These are phyloP conservation scores for Ectemnius cavifrons DNA, from an alignment of 2,888 invertebrate species.

Conservation along the genomic window DNA sequence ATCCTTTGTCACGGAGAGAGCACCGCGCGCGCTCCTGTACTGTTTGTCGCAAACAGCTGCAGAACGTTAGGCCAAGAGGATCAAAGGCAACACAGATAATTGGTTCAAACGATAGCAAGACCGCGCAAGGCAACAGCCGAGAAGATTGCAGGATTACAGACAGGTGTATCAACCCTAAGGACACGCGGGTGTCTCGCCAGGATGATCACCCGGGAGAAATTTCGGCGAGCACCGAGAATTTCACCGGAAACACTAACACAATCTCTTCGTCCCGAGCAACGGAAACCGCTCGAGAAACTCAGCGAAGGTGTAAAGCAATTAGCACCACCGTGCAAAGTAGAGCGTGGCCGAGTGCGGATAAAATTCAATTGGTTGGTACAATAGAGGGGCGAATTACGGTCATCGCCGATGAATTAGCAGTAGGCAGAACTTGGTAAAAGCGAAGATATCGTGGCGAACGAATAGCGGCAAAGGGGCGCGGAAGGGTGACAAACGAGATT, in stretches of 20 bases:
- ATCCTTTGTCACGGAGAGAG: slow-evolving; percentile 51
- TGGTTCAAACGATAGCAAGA: slow-evolving; percentile 53
- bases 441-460: slow-evolving; percentile 1
- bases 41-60: slow-evolving; percentile 53
- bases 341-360: background rate
- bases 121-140: slow-evolving; percentile 45
- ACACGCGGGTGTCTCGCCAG: slow-evolving; percentile 33
- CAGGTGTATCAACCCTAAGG: slow-evolving; percentile 35
- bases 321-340: slow-evolving; percentile 15
- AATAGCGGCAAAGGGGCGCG: too few species aligned
- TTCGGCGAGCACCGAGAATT: slow-evolving; percentile 34
- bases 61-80: slow-evolving; percentile 45
- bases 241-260: background rate
- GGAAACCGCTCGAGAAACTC: slow-evolving; percentile 28
- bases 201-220: slow-evolving; percentile 52
- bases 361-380: slow-evolving; percentile 44
- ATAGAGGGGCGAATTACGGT: slow-evolving; percentile 14
- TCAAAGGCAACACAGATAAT: slow-evolving; percentile 63
- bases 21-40: background rate
- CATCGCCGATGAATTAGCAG: background rate
- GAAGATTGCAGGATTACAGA: slow-evolving; percentile 60
- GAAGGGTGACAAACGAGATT: background rate
- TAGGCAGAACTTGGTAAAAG: background rate
- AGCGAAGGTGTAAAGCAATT: slow-evolving; percentile 32
- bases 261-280: slow-evolving; percentile 3